Conservation (phyloP, 2,113 vertebrate species). For the Zosterops borbonicus region DNA sequence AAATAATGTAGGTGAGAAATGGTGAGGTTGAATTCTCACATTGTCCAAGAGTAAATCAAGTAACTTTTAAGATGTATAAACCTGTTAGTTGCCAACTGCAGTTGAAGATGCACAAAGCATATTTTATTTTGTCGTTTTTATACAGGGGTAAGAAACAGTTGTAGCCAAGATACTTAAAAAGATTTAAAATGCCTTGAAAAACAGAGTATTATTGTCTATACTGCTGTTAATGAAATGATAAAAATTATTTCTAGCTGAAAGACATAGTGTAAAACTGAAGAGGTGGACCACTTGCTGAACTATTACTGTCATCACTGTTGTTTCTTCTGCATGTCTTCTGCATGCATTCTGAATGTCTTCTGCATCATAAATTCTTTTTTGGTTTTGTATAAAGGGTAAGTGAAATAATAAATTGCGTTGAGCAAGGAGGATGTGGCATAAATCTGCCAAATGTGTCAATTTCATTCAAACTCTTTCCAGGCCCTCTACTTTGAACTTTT, state of each 20-base stretch:
- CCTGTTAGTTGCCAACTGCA: not conserved
- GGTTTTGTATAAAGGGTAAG: not conserved
- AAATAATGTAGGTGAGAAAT: not conserved
- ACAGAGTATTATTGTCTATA: not conserved
- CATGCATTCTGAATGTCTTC: not conserved
- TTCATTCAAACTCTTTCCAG: not conserved
- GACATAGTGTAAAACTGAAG: not conserved
- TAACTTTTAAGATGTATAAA: not conserved
- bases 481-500: not conserved
- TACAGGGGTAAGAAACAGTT: rapidly evolving
- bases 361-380: not conserved
- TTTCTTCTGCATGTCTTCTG: not conserved
- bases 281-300: not conserved
- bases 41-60: not conserved
- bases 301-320: not conserved
- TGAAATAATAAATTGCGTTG: not conserved
- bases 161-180: not conserved
- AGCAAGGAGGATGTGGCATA: not conserved
- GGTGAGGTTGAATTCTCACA: not conserved
- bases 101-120: not conserved
- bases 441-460: not conserved
- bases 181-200: not conserved
- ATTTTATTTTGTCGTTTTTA: not conserved
- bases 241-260: not conserved
- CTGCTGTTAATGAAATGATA: not conserved